Conservation (phyloP, 2,113 vertebrate species). For the Eurypyga helias region DNA sequence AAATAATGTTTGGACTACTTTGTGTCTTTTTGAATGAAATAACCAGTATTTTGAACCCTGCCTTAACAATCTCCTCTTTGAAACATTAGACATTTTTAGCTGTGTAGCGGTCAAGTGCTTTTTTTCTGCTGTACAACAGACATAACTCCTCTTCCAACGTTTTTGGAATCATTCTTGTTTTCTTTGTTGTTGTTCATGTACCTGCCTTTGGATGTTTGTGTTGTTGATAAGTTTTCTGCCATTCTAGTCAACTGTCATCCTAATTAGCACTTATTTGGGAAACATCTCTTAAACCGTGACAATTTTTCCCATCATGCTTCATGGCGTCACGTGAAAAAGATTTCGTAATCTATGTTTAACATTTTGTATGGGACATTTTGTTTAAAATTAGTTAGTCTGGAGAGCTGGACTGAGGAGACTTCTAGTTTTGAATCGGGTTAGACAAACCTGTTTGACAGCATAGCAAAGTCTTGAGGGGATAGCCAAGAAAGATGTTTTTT, state of each 20-base stretch:
- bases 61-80: slow-evolving; percentile 75
- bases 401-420: not conserved
- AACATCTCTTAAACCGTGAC: slow-evolving; percentile 71
- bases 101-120: slow-evolving; percentile 66
- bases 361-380: not conserved
- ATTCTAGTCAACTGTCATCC: slow-evolving; percentile 19
- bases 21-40: slow-evolving; percentile 6
- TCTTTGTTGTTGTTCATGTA: slow-evolving; percentile 64
- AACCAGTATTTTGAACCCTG: slow-evolving; percentile 79
- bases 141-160: slow-evolving; percentile 64
- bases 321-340: slow-evolving; percentile 61
- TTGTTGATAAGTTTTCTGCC: slow-evolving; percentile 51
- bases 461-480: not conserved
- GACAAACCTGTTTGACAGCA: not conserved
- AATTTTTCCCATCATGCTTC: slow-evolving; percentile 78
- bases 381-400: not conserved
- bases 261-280: slow-evolving; percentile 49
- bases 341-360: not conserved
- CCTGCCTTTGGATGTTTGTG: slow-evolving; percentile 63
- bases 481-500: not conserved
- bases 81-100: slow-evolving; percentile 74
- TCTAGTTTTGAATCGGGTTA: not conserved
- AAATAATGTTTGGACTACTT: not conserved
- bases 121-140: slow-evolving; percentile 67
- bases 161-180: slow-evolving; percentile 56